phyloP scores from a whole-genome alignment of 2,797 vertebrate species.

The Fringilla coelebs region DNA sequence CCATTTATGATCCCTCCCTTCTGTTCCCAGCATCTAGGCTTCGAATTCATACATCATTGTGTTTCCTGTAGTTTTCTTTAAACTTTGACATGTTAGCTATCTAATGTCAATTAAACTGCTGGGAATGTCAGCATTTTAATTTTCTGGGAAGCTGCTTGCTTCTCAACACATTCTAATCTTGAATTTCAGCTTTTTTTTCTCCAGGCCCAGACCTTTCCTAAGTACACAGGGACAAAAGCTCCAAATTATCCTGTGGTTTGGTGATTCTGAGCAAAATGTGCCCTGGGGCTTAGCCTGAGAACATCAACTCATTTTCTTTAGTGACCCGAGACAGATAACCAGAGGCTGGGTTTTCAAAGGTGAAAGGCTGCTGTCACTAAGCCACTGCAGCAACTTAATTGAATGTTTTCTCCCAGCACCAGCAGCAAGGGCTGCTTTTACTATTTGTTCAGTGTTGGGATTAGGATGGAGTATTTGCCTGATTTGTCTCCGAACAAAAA shows the following conservation, averaged over 20 bases:
- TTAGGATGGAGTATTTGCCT: slow-evolving; percentile 44
- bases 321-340: slow-evolving; percentile 54
- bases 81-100: not conserved
- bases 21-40: not conserved
- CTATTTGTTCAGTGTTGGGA: slow-evolving; percentile 39
- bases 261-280: slow-evolving; percentile 39
- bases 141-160: not conserved
- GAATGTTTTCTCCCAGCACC: slow-evolving; percentile 55
- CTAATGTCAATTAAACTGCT: not conserved
- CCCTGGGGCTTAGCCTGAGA: slow-evolving; percentile 39
- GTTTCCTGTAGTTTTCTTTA: not conserved
- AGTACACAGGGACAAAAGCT: not conserved
- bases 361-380: slow-evolving; percentile 61
- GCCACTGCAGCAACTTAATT: slow-evolving; percentile 57
- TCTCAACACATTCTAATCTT: not conserved
- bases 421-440: slow-evolving; percentile 24
- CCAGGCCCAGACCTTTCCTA: not conserved
- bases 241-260: slow-evolving; percentile 17
- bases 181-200: not conserved
- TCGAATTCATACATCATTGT: not conserved
- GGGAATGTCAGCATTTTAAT: not conserved
- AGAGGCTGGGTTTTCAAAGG: slow-evolving; percentile 29
- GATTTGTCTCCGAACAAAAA: not conserved
- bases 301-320: slow-evolving; percentile 46
- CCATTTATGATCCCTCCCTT: not conserved